A percentile compares a stretch with the other conserved stretches of the same genome.
Conservation (phyloP, 2,888 invertebrate species). For the Neocrepidodera transversa region DNA sequence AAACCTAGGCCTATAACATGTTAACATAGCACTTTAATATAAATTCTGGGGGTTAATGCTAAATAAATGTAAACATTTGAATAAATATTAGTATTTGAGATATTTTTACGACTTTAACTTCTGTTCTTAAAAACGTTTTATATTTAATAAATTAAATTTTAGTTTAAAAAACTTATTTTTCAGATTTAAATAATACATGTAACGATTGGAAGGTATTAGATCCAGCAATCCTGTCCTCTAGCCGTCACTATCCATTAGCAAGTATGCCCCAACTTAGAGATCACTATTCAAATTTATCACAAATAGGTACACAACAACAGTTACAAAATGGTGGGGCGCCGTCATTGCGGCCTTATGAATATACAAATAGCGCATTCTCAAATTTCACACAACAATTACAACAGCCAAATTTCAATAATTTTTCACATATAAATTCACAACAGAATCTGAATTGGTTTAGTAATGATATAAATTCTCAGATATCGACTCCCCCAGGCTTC, state of each 20-base stretch:
- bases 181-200: constrained; percentile 66
- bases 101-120: too few species aligned
- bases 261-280: constrained; percentile 58
- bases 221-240: constrained; percentile 87
- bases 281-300: constrained; percentile 45
- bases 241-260: constrained; percentile 64
- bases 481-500: constrained; percentile 60
- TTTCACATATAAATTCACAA: constrained; percentile 47
- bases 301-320: constrained; percentile 56
- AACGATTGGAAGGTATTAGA: constrained; percentile 92
- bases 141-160: constrained; percentile 3
- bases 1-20: too few species aligned
- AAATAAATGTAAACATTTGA: too few species aligned
- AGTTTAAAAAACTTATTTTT: too few species aligned
- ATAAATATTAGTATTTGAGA: too few species aligned
- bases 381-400: constrained; percentile 54
- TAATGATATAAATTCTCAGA: constrained; percentile 57
- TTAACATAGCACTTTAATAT: too few species aligned
- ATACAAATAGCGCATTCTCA: constrained; percentile 51
- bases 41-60: too few species aligned
- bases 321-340: constrained; percentile 42
- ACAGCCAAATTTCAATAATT: constrained; percentile 47
- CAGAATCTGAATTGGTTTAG: constrained; percentile 57
- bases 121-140: constrained; percentile 1
- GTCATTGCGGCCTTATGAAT: constrained; percentile 48